Evolutionary conservation across 2,888 invertebrate species (phyloP), one percentile per base, ranked within the genome.

Genomic region (Nymphalis urticae): DNA sequence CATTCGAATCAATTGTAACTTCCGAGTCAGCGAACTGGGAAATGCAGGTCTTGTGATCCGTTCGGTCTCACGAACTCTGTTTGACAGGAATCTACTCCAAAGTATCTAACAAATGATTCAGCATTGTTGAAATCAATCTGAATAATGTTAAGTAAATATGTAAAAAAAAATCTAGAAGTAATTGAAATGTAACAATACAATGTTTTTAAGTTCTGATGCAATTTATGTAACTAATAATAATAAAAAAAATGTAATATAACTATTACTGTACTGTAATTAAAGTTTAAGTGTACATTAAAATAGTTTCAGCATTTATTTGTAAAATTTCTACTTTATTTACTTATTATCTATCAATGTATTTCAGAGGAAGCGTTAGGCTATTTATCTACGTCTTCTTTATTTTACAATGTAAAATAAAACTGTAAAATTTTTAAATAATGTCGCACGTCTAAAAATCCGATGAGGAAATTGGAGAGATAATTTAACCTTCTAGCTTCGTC

Each of bases 21-120:
- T 87, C 84, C 86, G 79, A 83, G 78, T 82, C 87, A 87, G 80
- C 80, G 89, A 83, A 80, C 86, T 84, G 86, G 83, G 84, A 86
- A 86, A 87, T 88, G 82, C 85, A 84, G 80, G 82, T 81, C 76
- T 76, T 77, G 77, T 76, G 77, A 36, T 63, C 59, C 24, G 62
- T 48, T 36, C 58, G 58, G 32, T 58, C 58, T 58, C 42, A 10
- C 58, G 36, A 58, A 42, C 42, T 7, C 42, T 58, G 36, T 42
- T 42, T 19, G 42, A 10, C 19, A 27, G 36, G 32, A 56, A 58
- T n/a, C 42, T 42, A 58, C 58, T 58, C 36, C 58, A 58, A 42
- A 58, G 9, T 58, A 42, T 42, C 32, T 19, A 36, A 58, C 36
- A 42, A 58, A 58, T 58, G 5, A 42, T 32, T 42, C 42, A 21